These are phyloP conservation scores for Thereva unica DNA, from an alignment of 2,888 invertebrate species.

Conservation along the genomic window DNA sequence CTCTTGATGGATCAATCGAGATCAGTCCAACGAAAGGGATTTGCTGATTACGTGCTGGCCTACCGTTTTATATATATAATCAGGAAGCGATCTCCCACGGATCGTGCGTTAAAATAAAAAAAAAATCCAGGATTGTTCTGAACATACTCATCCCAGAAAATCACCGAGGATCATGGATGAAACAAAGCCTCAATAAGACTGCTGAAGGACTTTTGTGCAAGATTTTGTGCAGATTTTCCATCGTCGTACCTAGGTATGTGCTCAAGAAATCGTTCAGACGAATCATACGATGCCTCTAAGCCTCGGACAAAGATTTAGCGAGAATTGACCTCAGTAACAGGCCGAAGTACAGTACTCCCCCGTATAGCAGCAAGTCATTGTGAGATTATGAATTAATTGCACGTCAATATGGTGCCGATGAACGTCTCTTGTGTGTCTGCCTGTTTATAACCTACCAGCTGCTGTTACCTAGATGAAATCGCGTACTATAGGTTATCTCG, in stretches of 20 bases:
- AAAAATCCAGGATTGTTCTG: conserved; percentile 9
- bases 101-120: background rate
- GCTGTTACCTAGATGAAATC: conserved; percentile 9
- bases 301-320: conserved; percentile 7
- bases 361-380: conserved; percentile 11
- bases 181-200: conserved; percentile 26
- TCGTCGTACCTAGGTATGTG: conserved; percentile 30
- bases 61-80: too few species aligned
- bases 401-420: conserved; percentile 30
- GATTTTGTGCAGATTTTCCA: conserved; percentile 24
- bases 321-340: conserved; percentile 6
- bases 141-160: conserved; percentile 14
- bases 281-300: conserved; percentile 32
- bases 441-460: background rate
- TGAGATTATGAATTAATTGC: conserved; percentile 29
- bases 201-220: conserved; percentile 33
- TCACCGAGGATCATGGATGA: conserved; percentile 14
- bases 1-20: too few species aligned
- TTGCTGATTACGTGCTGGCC: too few species aligned
- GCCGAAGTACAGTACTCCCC: background rate
- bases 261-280: conserved; percentile 37
- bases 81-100: too few species aligned
- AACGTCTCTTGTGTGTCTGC: conserved; percentile 16
- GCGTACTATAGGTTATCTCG: conserved; percentile 8
- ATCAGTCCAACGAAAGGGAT: too few species aligned